Evolutionary conservation across 2,888 invertebrate species (phyloP), one percentile per base, ranked within the genome.

Genomic region (Ophion costatus): DNA sequence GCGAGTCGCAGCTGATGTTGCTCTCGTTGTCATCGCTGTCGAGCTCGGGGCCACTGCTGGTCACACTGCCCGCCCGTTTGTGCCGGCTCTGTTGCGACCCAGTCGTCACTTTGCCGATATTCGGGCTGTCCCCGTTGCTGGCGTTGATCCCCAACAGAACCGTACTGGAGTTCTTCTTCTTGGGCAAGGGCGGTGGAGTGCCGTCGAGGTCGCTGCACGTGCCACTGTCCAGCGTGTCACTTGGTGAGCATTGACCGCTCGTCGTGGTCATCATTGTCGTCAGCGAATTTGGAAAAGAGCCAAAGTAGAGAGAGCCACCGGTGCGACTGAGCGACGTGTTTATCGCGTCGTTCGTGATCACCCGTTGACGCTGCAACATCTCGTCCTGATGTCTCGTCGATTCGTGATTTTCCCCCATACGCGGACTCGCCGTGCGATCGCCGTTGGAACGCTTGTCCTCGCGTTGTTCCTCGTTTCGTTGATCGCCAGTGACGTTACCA

Each of bases 121-220:
- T 88, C 2, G 66, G 38, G 45, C 76, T 76, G 69, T 14, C 4
- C 3, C 64, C 78, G 66, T 93, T 93, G 92, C 94, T 95, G 0
- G 61, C 42, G 10, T 79, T 84, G 11, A 70, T 70, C 64, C 89
- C 88, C 9, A 92, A 81, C 3, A 91, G 83, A n/a, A 92, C 90
- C 71, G 91, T 91, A 80, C 90, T 89, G 10, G 95, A 93, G 56
- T 94, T 95, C 92, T 96, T 96, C 94, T 96, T 96, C 89, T 96
- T 96, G 24, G 96, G 95, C 86, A 96, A 94, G 1, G 96, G 96
- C 5, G 96, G 95, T 78, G 97, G 96, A 29, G 96, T 96, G 61
- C 96, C 96, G 90, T 97, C 97, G 89, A 97, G 94, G 94, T 97
- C 97, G 92, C 97, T 97, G 94, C 97, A 97, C 56, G 97, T 97